Conservation (phyloP, 2,113 vertebrate genomes). For the Columba janthina region DNA sequence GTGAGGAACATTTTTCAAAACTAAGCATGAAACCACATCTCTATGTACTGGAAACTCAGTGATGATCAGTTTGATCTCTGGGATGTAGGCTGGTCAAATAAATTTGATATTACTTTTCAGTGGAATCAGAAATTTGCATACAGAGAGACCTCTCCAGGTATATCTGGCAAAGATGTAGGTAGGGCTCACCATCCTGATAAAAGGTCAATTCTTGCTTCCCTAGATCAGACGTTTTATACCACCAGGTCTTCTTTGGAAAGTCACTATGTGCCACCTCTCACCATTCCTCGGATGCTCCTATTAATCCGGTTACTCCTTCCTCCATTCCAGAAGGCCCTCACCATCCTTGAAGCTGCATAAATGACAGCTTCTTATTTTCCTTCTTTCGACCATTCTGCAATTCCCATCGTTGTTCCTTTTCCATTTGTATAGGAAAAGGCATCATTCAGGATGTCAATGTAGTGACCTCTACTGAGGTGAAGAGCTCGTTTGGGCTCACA, state of each 20-base stretch:
- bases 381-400: not conserved
- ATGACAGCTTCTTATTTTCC: not conserved
- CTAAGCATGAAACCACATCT: not conserved
- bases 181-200: not conserved
- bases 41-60: not conserved
- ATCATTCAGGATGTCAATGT: not conserved
- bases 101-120: not conserved
- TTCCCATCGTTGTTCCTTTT: not conserved
- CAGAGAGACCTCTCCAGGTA: not conserved
- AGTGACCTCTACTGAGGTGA: not conserved
- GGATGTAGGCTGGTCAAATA: not conserved
- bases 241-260: not conserved
- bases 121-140: not conserved
- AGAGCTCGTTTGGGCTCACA: not conserved
- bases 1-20: not conserved
- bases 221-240: not conserved
- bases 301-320: not conserved
- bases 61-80: not conserved
- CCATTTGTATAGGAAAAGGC: not conserved
- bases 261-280: not conserved
- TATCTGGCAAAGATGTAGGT: not conserved
- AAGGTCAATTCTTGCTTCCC: not conserved
- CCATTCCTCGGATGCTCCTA: rapidly evolving
- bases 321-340: not conserved
- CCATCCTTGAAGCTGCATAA: not conserved